Percentiles rank a stretch among this genome's conserved stretches.
These are phyloP conservation scores for Mastomys coucha DNA, from an alignment of 2,113 vertebrate genomes.

Conservation along the genomic window DNA sequence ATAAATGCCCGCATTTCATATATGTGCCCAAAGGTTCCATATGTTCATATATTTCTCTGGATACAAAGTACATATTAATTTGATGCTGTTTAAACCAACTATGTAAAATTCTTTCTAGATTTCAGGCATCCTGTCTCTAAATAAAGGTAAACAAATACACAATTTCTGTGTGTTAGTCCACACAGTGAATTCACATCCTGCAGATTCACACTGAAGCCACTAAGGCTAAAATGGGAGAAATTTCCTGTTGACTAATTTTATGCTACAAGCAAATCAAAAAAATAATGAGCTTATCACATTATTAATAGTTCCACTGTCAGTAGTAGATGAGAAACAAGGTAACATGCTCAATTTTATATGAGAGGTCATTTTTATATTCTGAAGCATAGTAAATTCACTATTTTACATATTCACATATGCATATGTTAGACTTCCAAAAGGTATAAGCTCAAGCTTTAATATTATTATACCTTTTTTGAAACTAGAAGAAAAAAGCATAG, in stretches of 20 bases:
- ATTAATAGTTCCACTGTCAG: neutral
- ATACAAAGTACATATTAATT: neutral
- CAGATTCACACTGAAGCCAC: neutral
- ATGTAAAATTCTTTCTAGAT: neutral
- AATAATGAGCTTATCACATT: neutral
- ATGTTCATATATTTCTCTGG: neutral
- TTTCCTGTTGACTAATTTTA: neutral
- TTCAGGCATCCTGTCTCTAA: neutral
- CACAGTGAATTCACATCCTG: neutral
- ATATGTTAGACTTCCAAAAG: neutral
- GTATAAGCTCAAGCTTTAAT: neutral
- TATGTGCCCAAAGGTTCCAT: neutral
- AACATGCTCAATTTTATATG: neutral
- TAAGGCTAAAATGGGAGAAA: neutral
- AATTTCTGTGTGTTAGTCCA: neutral
- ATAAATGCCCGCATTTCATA: neutral
- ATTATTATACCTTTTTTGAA: neutral
- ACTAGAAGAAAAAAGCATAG: constrained; percentile 17
- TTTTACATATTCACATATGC: constrained; percentile 31
- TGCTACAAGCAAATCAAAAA: neutral
- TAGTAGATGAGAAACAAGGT: neutral
- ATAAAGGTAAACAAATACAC: neutral
- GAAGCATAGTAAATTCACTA: neutral
- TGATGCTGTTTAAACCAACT: neutral
- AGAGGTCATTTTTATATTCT: neutral